phyloP scores from a whole-genome alignment of 2,888 invertebrate species.

The Petrolisthes manimaculis region DNA sequence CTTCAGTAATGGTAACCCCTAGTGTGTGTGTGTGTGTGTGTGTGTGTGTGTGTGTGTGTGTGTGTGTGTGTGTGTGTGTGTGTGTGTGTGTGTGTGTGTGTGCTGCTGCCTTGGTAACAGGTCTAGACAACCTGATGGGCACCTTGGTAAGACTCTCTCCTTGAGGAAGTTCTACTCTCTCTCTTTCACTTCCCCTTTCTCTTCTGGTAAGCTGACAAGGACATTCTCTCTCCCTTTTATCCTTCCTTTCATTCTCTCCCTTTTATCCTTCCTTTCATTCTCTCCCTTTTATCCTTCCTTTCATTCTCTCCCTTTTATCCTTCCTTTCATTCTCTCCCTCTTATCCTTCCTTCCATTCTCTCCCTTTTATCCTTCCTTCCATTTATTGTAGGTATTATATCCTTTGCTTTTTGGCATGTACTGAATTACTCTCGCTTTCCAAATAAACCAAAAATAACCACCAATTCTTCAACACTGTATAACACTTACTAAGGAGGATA shows the following conservation, averaged over 20 bases:
- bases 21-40: constrained; percentile 8
- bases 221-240: background rate
- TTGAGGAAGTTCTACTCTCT: background rate
- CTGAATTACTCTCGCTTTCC: too few species aligned
- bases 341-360: background rate
- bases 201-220: background rate
- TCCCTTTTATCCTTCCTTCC: background rate
- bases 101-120: background rate
- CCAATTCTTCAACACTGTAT: too few species aligned
- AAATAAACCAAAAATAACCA: too few species aligned
- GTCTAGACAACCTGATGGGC: too few species aligned
- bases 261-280: background rate
- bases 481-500: too few species aligned
- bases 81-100: background rate
- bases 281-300: constrained; percentile 18
- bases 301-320: constrained; percentile 9
- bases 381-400: too few species aligned
- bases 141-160: background rate
- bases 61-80: background rate
- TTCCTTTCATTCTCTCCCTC: background rate
- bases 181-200: background rate
- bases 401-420: too few species aligned
- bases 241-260: background rate
- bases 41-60: background rate
- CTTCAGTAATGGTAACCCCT: background rate